Percentiles rank a stretch among this genome's conserved stretches.
Conservation (phyloP, 2,888 invertebrate species). For the Caenorhabditis macrosperma region DNA sequence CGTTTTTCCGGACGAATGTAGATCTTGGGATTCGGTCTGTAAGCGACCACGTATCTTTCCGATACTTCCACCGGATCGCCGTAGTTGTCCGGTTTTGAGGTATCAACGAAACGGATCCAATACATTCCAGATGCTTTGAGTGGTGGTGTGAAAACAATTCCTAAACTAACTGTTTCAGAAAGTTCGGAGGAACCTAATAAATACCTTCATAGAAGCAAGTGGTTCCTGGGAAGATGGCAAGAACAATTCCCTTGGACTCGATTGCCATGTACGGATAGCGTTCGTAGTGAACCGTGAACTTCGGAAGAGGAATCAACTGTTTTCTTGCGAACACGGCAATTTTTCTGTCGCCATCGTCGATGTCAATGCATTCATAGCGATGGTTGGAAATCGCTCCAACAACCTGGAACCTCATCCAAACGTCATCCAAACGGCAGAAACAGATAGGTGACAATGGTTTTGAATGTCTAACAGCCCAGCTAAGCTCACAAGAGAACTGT, state of each 20-base stretch:
- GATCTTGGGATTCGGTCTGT: slow-evolving; percentile 11
- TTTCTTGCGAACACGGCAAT: slow-evolving; percentile 22
- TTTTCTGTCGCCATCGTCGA: slow-evolving; percentile 31
- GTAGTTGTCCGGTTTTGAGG: background rate
- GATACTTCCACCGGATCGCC: slow-evolving; percentile 11
- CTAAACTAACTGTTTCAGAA: background rate
- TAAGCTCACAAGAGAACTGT: too few species aligned
- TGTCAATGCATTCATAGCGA: slow-evolving; percentile 36
- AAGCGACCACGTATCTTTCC: slow-evolving; percentile 32
- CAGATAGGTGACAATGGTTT: too few species aligned
- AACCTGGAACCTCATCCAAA: slow-evolving; percentile 24
- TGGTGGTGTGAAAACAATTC: slow-evolving; percentile 5
- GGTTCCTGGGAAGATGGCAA: slow-evolving; percentile 36
- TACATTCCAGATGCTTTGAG: background rate
- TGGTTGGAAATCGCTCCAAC: slow-evolving; percentile 13
- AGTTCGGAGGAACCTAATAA: too few species aligned
- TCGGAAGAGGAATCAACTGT: slow-evolving; percentile 34
- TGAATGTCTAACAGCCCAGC: too few species aligned
- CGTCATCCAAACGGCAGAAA: too few species aligned
- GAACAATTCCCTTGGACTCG: slow-evolving; percentile 2
- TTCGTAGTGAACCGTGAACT: slow-evolving; percentile 18
- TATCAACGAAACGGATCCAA: slow-evolving; percentile 16
- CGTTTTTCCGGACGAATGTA: slow-evolving; percentile 24
- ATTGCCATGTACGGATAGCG: slow-evolving; percentile 14
- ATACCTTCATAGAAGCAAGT: slow-evolving; percentile 45